These are phyloP conservation scores for Trissoscelio sp. DNA, from an alignment of 2,888 invertebrate genomes.

Conservation along the genomic window DNA sequence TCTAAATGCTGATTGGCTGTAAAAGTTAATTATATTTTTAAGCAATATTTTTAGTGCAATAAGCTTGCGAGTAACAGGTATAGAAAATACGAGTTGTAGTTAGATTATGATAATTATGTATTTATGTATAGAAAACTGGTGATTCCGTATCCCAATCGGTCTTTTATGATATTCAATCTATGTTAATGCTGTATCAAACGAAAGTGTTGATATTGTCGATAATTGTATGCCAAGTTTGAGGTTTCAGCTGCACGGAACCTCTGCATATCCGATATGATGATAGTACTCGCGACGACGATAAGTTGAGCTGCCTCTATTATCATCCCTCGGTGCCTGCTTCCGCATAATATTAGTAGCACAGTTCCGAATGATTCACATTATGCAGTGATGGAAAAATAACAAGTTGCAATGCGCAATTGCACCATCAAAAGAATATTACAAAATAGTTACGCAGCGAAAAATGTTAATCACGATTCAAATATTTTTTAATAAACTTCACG, in stretches of 20 bases:
- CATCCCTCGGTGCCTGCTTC: conserved; percentile 76
- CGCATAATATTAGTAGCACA: conserved; percentile 75
- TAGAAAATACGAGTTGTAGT: background rate
- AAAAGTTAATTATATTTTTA: no score
- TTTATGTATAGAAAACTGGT: conserved; percentile 20
- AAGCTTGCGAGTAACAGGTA: no score
- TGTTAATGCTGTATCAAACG: conserved; percentile 49
- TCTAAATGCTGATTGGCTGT: no score
- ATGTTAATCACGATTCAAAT: background rate
- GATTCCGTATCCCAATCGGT: background rate
- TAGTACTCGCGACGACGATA: conserved; percentile 71
- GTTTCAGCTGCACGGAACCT: conserved; percentile 62
- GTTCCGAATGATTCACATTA: conserved; percentile 76
- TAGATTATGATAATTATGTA: conserved; percentile 27
- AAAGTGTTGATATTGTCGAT: conserved; percentile 52
- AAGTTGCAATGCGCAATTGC: conserved; percentile 15
- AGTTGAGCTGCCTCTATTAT: conserved; percentile 75
- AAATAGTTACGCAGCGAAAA: background rate
- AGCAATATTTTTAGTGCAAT: no score
- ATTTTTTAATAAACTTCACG: background rate
- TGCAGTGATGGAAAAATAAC: conserved; percentile 59
- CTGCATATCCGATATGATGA: conserved; percentile 66
- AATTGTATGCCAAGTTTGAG: conserved; percentile 44
- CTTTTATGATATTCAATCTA: conserved; percentile 40
- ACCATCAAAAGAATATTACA: background rate